A percentile compares a stretch with the other conserved stretches of the same genome.
phyloP scores from a whole-genome alignment of 2,113 vertebrate species.

The Micronycteris hirsuta region DNA sequence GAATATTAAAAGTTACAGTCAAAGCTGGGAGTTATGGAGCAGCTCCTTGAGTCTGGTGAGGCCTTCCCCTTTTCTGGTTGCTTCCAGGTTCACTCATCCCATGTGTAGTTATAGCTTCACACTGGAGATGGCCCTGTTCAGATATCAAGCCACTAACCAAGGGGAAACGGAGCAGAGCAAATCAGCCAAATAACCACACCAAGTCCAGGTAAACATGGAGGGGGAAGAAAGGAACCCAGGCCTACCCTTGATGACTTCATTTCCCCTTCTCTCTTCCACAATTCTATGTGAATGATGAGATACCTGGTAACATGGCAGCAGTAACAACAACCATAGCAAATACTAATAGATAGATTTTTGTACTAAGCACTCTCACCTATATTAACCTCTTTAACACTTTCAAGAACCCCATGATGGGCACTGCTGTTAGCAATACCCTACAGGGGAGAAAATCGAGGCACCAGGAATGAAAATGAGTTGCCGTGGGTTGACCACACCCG shows the following conservation, averaged over 20 bases:
- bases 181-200: accelerated
- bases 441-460: neutral
- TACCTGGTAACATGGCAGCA: accelerated
- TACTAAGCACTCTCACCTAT: neutral
- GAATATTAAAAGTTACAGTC: neutral
- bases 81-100: neutral
- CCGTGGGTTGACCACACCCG: accelerated
- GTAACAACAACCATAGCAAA: neutral
- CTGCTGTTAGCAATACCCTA: accelerated
- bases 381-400: neutral
- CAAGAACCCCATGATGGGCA: accelerated
- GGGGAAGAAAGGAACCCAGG: neutral
- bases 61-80: too few relatives aligned
- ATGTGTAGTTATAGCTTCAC: neutral
- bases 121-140: neutral
- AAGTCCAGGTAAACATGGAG: neutral
- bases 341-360: accelerated
- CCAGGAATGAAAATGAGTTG: neutral
- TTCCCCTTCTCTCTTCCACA: neutral
- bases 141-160: neutral
- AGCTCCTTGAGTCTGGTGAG: too few relatives aligned
- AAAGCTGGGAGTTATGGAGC: accelerated
- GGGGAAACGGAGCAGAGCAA: neutral
- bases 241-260: accelerated
- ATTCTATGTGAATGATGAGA: accelerated